Base-by-base conservation (phyloP, 2,888 invertebrate species). In the Cantharis flavilabris region DNA sequence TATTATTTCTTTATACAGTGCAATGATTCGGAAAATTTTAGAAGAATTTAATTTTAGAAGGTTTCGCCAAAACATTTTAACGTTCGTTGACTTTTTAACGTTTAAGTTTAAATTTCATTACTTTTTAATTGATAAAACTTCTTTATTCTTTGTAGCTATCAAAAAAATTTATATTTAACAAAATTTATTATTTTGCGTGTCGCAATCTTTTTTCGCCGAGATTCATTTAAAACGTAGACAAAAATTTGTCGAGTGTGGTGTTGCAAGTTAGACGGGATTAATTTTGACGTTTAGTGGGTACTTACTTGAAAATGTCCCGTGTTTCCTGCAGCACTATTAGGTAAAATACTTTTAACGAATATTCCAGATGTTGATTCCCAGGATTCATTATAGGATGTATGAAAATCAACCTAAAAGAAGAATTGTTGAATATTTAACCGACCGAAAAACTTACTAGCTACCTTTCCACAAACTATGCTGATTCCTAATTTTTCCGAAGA, bases 381-480 rank as follows among this genome's bases (percentile, higher is more conserved):
- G 92, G 75, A 94, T 14, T 83, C 65, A 67, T 67, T 77, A 63
- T 93, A 63, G 91, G 79, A 91, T 76, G 93, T 92, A 83, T 93
- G 93, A 82, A 96, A 90, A 85, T 96, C 95, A 75, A 95, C 94
- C 94, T 94, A 88, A 20, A 83, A 87, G 63, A 67, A 76, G 11
- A 18, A 23, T n/a, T 49, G 2, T 49, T 49, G 9, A 49, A 67
- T 23, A n/a, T 65, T 10, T n/a, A 23, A 23, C n/a, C 65, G 14
- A n/a, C 4, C 26, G 26, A n/a, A 64, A 65, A 23, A 23, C 7
- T 67, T n/a, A 67, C 9, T 69, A 82, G 89, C 88, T 86, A 96
- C 96, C 92, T 97, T 96, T 85, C 98, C 97, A 75, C 98, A 97
- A 49, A 99, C 98, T 83, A 99, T 99, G 89, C 97, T 97, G 87